A percentile compares a stretch with the other conserved stretches of the same genome.
These are phyloP conservation scores for Neogobius melanostomus DNA, from an alignment of 2,113 vertebrate genomes.

Conservation along the genomic window DNA sequence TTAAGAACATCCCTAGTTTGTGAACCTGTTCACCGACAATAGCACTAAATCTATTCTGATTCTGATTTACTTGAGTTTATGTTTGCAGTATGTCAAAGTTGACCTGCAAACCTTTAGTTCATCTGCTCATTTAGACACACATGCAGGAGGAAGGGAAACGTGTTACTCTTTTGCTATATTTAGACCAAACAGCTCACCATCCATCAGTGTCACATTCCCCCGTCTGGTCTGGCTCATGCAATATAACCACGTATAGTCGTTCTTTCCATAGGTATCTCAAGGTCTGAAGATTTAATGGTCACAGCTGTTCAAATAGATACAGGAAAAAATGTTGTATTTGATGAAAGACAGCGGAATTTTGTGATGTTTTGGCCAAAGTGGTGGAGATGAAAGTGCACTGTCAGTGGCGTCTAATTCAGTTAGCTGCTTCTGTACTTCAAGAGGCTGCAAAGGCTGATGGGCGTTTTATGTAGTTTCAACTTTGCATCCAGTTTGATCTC, in stretches of 20 bases:
- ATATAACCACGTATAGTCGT: neutral
- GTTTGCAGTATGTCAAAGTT: neutral
- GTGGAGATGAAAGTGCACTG: slow-evolving; percentile 22
- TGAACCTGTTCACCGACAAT: no score
- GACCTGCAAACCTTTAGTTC: neutral
- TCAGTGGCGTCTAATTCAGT: slow-evolving; percentile 19
- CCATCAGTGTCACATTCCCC: neutral
- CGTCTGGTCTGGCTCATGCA: no score
- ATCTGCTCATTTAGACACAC: neutral
- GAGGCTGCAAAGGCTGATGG: neutral
- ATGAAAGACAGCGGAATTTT: slow-evolving; percentile 12
- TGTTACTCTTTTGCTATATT: neutral
- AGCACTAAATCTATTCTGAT: no score
- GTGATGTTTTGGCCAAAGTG: slow-evolving; percentile 14
- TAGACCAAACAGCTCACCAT: neutral
- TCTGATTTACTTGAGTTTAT: no score
- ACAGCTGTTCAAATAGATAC: slow-evolving; percentile 14
- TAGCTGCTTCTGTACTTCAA: slow-evolving; percentile 7
- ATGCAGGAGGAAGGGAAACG: neutral
- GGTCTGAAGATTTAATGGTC: neutral
- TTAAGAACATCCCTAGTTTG: no score
- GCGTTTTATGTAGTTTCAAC: slow-evolving; percentile 17
- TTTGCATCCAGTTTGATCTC: slow-evolving; percentile 33
- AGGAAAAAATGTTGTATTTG: neutral
- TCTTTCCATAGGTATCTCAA: neutral